Percentiles rank a stretch among this genome's conserved stretches.
Conservation (phyloP, 1,140 invertebrate genomes). For the Drosophila miranda region DNA sequence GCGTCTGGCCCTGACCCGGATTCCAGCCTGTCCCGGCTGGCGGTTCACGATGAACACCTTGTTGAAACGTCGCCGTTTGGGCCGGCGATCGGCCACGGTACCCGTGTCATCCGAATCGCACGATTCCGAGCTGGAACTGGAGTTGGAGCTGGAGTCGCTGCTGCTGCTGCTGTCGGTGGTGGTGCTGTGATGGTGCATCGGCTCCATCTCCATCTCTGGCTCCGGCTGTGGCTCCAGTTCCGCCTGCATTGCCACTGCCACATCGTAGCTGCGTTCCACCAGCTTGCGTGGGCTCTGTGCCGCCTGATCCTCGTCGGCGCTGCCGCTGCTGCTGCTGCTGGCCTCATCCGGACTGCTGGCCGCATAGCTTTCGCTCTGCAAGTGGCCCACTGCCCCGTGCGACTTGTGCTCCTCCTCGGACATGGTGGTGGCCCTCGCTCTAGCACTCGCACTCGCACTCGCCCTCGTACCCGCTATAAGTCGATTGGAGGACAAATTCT, state of each 20-base stretch:
- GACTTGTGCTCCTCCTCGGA: slow-evolving; percentile 33
- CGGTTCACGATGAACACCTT: slow-evolving; percentile 89
- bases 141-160: slow-evolving; percentile 39
- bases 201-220: slow-evolving; percentile 29
- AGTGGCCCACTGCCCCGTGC: slow-evolving; percentile 23
- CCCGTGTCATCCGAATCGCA: slow-evolving; percentile 78
- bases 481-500: slow-evolving; percentile 66
- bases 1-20: slow-evolving; percentile 66
- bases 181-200: slow-evolving; percentile 66
- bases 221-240: slow-evolving; percentile 1
- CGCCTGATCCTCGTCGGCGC: slow-evolving; percentile 20
- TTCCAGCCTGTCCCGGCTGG: slow-evolving; percentile 40
- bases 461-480: slow-evolving; percentile 19
- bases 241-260: slow-evolving; percentile 83
- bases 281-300: slow-evolving; percentile 44
- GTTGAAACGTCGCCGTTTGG: slow-evolving; percentile 87
- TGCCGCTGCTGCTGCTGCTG: slow-evolving; percentile 42
- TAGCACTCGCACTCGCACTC: neutral
- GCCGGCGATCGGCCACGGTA: slow-evolving; percentile 74
- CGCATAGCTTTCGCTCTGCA: slow-evolving; percentile 75
- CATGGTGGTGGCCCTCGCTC: slow-evolving; percentile 40
- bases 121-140: slow-evolving; percentile 70
- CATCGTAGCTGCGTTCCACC: slow-evolving; percentile 83
- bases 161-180: slow-evolving; percentile 52
- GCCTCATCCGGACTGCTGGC: slow-evolving; percentile 65